Base-by-base conservation (phyloP, 1,140 invertebrate genomes). In the Xylocopa sonorina region DNA sequence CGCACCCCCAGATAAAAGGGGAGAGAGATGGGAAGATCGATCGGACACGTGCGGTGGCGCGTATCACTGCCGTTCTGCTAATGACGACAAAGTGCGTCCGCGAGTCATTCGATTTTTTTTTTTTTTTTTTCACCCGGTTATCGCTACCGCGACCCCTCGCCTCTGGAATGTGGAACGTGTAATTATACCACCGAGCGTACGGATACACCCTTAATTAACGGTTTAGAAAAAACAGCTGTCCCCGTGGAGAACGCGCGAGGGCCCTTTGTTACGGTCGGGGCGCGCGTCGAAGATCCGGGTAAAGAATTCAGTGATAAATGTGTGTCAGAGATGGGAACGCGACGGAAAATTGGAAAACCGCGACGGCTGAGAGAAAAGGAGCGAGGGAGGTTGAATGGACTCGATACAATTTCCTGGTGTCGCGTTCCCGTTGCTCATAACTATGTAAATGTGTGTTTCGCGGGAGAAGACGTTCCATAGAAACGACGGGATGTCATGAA, bases 401-500 rank as follows among this genome's bases (percentile, higher is more conserved):
- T 88, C 87, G 84, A 88, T 86, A 88, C 71, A 84, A 64, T 78
- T 83, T 58, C 82, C 75, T 76, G 72, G 62, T 73, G 66, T 75
- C 74, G 67, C 55, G 41, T 43, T 57, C 48, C 62, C 41, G 38
- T 57, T 43, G 9, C 66, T 71, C 79, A 87, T 88, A 86, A 88
- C 87, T 88, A 88, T 88, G 86, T 85, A 88, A 88, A 82, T 66
- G 64, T 80, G 80, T 87, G 9, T 4, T 87, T 84, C 86, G 86
- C 81, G 80, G 87, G 80, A 4, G n/a, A n/a, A n/a, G n/a, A n/a
- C n/a, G n/a, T n/a, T n/a, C n/a, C n/a, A n/a, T n/a, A n/a, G n/a
- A n/a, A n/a, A n/a, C n/a, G n/a, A n/a, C n/a, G n/a, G n/a, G n/a
- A n/a, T n/a, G n/a, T n/a, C n/a, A n/a, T n/a, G n/a, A n/a, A n/a